Evolutionary conservation across 2,888 invertebrate genomes (phyloP).

Genomic region (Meiosimyza platycephala): DNA sequence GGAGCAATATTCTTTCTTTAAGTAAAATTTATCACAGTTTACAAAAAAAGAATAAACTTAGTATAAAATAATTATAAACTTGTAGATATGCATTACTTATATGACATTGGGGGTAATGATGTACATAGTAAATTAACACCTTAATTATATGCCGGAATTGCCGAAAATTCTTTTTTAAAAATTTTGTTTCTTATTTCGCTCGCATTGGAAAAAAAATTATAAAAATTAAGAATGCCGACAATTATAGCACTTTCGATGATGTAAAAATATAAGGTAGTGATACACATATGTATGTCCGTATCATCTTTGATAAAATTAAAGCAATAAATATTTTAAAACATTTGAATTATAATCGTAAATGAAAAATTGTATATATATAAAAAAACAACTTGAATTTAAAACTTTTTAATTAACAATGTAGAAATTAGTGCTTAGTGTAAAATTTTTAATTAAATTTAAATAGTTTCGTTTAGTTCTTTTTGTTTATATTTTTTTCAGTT

Average conservation of each 20-base stretch:
- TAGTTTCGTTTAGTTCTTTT: slow-evolving; percentile 26
- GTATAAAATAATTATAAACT: slow-evolving; percentile 34
- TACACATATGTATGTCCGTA: neutral
- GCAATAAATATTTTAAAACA: no score
- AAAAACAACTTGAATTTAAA: neutral
- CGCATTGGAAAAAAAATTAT: slow-evolving; percentile 28
- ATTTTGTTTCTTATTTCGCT: slow-evolving; percentile 30
- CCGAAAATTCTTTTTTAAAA: slow-evolving; percentile 3
- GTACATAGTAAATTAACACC: neutral
- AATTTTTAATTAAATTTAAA: slow-evolving; percentile 1
- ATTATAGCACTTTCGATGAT: neutral
- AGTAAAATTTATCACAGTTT: slow-evolving; percentile 58
- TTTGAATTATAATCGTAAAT: no score
- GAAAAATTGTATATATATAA: no score
- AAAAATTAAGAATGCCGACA: slow-evolving; percentile 5
- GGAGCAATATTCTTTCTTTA: slow-evolving; percentile 44
- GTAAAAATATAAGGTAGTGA: neutral
- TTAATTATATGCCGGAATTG: slow-evolving; percentile 14
- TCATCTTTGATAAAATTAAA: neutral
- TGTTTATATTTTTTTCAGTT: slow-evolving; percentile 25
- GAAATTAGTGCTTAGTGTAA: slow-evolving; percentile 23
- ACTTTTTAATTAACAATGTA: slow-evolving; percentile 21
- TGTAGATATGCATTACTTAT: slow-evolving; percentile 22
- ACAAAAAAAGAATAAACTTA: slow-evolving; percentile 49
- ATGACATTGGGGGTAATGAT: slow-evolving; percentile 18